Conservation (phyloP, 2,888 invertebrate species). For the Laspeyria flexula region DNA sequence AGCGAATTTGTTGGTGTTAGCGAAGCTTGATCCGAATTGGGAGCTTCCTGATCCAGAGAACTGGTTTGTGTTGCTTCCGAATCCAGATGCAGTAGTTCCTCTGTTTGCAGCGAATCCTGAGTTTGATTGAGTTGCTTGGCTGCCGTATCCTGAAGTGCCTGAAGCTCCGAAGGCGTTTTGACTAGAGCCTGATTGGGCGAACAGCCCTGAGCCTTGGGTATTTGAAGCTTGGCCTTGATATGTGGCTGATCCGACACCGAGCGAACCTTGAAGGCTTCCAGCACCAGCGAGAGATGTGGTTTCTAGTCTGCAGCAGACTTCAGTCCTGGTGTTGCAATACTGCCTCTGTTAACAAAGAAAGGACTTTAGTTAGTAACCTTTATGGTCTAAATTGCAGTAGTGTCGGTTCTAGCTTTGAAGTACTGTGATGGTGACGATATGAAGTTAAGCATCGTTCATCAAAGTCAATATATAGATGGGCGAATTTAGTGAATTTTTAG, state of each 20-base stretch:
- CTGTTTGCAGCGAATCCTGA: conserved; percentile 23
- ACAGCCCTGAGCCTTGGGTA: conserved; percentile 58
- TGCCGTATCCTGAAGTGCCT: conserved; percentile 11
- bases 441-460: too few relatives aligned
- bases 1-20: conserved; percentile 29
- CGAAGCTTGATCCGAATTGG: conserved; percentile 28
- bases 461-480: too few relatives aligned
- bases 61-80: conserved; percentile 27
- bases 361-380: not conserved
- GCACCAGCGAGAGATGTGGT: conserved; percentile 57
- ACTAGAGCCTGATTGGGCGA: conserved; percentile 45
- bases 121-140: conserved; percentile 9
- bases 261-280: conserved; percentile 57
- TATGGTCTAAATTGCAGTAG: too few relatives aligned
- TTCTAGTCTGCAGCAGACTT: conserved; percentile 81
- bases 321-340: conserved; percentile 76
- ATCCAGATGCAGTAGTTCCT: conserved; percentile 19
- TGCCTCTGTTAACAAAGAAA: conserved; percentile 75
- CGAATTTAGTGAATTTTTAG: too few relatives aligned
- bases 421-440: too few relatives aligned
- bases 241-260: conserved; percentile 64
- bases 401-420: too few relatives aligned
- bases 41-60: conserved; percentile 15
- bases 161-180: conserved; percentile 14
- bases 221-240: conserved; percentile 58